Evolutionary conservation across 1,140 invertebrate species (phyloP).

Genomic region (Phthorimaea operculella): DNA sequence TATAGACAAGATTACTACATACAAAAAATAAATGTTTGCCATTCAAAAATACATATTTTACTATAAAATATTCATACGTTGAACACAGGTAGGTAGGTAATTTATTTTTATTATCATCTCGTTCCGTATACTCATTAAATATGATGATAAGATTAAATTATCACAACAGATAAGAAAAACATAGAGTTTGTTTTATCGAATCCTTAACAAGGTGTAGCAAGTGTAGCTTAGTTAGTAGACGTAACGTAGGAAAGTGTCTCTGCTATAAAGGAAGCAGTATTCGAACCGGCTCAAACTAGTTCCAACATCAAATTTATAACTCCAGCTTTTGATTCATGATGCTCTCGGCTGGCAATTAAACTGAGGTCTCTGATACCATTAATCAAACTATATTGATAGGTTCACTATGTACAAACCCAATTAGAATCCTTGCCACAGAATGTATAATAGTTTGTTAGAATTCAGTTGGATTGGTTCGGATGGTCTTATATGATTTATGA

Average conservation of each 20-base stretch:
- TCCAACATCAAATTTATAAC: slow-evolving; percentile 60
- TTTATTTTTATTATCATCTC: slow-evolving; percentile 21
- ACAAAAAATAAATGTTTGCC: background rate
- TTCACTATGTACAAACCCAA: slow-evolving; percentile 56
- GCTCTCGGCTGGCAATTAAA: slow-evolving; percentile 55
- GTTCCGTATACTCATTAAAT: slow-evolving; percentile 30
- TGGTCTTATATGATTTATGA: slow-evolving; percentile 52
- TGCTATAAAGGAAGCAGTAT: slow-evolving; percentile 32
- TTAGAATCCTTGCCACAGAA: slow-evolving; percentile 52
- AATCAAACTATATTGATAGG: slow-evolving; percentile 65
- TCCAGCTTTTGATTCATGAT: slow-evolving; percentile 59
- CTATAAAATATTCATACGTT: slow-evolving; percentile 14
- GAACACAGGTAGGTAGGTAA: slow-evolving; percentile 26
- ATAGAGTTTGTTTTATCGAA: background rate
- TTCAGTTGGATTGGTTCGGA: slow-evolving; percentile 31
- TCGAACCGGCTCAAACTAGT: slow-evolving; percentile 42
- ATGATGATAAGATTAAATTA: slow-evolving; percentile 35
- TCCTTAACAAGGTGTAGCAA: background rate
- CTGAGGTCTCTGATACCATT: slow-evolving; percentile 52
- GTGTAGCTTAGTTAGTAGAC: background rate
- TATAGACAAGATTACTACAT: background rate
- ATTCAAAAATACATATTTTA: slow-evolving; percentile 11
- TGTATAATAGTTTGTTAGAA: slow-evolving; percentile 12
- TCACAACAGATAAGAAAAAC: slow-evolving; percentile 20
- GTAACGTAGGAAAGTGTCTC: too few relatives aligned